A percentile compares a stretch with the other conserved stretches of the same genome.
Conservation (phyloP, 2,797 vertebrate species). For the Myotis pilosus region DNA sequence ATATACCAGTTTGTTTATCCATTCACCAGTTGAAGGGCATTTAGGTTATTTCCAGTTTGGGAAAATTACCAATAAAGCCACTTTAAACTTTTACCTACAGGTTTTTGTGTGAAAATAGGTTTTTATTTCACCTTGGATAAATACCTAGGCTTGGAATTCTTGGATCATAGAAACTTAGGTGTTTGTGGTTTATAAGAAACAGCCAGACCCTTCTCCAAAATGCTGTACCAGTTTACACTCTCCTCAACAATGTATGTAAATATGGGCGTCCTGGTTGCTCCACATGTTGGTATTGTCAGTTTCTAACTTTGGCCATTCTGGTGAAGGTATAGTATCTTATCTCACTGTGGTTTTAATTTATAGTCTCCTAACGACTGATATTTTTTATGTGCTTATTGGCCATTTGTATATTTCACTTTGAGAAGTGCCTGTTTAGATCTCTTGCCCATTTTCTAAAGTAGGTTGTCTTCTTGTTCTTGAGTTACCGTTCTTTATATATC, state of each 20-base stretch:
- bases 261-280: neutral
- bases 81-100: neutral
- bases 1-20: neutral
- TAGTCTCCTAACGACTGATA: neutral
- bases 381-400: neutral
- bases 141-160: neutral
- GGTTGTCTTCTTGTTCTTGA: neutral
- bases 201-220: neutral
- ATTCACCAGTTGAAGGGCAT: neutral
- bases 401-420: neutral
- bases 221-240: too few species aligned
- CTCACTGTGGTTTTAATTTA: neutral
- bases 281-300: neutral
- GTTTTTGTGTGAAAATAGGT: neutral
- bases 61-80: neutral
- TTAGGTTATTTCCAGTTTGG: neutral
- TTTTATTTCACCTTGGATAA: neutral
- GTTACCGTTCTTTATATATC: neutral
- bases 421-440: neutral
- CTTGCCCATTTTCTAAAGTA: neutral
- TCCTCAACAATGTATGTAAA: neutral
- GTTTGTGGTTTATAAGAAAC: neutral
- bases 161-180: neutral
- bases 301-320: neutral
- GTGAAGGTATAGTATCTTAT: neutral